Conservation (phyloP, 2,113 vertebrate species). For the Cyrtonyx montezumae region DNA sequence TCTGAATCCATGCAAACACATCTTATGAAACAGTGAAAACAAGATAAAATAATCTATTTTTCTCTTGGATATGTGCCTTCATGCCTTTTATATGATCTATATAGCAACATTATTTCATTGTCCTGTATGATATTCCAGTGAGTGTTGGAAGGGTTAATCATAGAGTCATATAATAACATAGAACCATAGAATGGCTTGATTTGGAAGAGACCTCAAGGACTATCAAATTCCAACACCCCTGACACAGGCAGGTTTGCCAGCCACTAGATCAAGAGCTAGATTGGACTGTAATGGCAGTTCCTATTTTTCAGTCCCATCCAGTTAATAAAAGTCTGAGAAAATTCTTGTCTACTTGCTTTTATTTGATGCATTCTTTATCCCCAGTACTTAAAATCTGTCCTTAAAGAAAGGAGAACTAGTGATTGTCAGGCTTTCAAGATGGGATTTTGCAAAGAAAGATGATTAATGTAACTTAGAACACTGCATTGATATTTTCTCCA, state of each 20-base stretch:
- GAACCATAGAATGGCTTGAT: too few species aligned
- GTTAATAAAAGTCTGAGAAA: neutral
- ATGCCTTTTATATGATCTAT: neutral
- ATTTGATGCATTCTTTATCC: neutral
- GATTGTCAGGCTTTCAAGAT: neutral
- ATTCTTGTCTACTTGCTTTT: neutral
- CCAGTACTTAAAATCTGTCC: neutral
- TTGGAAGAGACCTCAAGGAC: too few species aligned
- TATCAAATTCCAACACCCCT: too few species aligned
- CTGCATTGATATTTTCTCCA: neutral
- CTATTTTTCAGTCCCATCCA: neutral
- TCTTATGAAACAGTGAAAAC: neutral
- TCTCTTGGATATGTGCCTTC: neutral
- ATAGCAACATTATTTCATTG: neutral
- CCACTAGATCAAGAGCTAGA: too few species aligned
- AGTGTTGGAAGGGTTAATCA: neutral
- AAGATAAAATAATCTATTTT: neutral
- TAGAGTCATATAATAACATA: too few species aligned
- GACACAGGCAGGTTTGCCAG: too few species aligned
- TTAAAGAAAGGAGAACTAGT: neutral
- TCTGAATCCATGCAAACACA: neutral
- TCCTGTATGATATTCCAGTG: neutral
- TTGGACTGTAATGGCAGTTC: too few species aligned
- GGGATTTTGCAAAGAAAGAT: neutral
- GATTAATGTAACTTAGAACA: neutral